These are phyloP conservation scores for Schizotus pectinicornis DNA, from an alignment of 2,888 invertebrate genomes.

Conservation along the genomic window DNA sequence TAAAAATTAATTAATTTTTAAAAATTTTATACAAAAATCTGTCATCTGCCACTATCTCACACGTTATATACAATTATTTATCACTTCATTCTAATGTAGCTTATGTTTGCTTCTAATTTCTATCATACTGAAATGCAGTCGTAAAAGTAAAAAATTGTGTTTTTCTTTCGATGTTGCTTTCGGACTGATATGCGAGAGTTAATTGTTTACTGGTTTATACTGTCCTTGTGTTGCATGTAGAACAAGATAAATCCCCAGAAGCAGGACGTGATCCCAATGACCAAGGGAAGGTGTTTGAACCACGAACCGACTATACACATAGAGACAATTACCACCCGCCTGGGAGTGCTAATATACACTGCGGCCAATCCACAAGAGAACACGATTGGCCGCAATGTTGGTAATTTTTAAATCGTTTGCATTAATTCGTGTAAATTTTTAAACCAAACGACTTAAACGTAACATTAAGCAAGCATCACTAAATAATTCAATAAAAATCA, in stretches of 20 bases:
- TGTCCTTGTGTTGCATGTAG: slow-evolving; percentile 71
- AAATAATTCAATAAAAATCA: slow-evolving; percentile 14
- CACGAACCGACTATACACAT: slow-evolving; percentile 65
- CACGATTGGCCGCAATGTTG: slow-evolving; percentile 36
- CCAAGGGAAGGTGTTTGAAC: slow-evolving; percentile 75
- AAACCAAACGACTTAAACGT: slow-evolving; percentile 32
- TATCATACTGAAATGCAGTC: slow-evolving; percentile 7
- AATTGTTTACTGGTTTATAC: slow-evolving; percentile 39
- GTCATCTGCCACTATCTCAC: slow-evolving; percentile 23
- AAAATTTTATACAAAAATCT: slow-evolving; percentile 13
- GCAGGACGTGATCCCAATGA: slow-evolving; percentile 89
- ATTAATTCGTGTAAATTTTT: slow-evolving; percentile 30
- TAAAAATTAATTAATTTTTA: neutral
- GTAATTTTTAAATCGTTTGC: slow-evolving; percentile 32
- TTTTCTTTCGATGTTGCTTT: neutral
- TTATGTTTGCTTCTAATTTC: neutral
- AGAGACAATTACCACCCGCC: slow-evolving; percentile 54
- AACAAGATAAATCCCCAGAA: slow-evolving; percentile 83
- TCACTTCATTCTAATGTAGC: slow-evolving; percentile 19
- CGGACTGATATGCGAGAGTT: neutral
- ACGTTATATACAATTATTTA: slow-evolving; percentile 31
- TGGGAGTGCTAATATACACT: slow-evolving; percentile 60
- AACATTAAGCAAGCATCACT: slow-evolving; percentile 16
- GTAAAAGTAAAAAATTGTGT: slow-evolving; percentile 15
- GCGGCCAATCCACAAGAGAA: slow-evolving; percentile 42